These are phyloP conservation scores for Ostrea edulis DNA, from an alignment of 1,140 invertebrate genomes.

Conservation along the genomic window DNA sequence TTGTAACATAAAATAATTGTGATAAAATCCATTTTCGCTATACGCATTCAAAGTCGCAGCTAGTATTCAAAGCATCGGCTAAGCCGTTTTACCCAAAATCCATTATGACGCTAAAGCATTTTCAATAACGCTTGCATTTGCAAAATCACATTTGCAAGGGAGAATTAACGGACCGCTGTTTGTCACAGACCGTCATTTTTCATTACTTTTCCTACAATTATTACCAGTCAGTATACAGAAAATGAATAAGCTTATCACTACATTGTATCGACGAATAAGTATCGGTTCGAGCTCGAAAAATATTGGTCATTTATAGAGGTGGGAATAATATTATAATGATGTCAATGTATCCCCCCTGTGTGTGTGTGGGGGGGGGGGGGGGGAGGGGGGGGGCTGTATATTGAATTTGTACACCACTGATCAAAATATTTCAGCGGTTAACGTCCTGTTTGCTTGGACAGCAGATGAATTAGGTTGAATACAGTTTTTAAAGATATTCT, in stretches of 20 bases:
- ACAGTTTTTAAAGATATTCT: no score
- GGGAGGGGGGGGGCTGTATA: no score
- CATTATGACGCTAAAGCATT: slow-evolving; percentile 23
- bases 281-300: background rate
- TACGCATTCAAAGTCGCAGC: background rate
- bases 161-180: background rate
- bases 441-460: no score
- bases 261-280: background rate
- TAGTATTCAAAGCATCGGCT: background rate
- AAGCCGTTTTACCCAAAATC: background rate
- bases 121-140: slow-evolving; percentile 30
- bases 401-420: no score
- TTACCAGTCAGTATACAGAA: slow-evolving; percentile 13
- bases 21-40: slow-evolving; percentile 6
- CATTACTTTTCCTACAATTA: slow-evolving; percentile 33
- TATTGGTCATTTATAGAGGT: background rate
- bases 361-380: no score
- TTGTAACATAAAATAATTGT: slow-evolving; percentile 23
- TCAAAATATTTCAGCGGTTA: no score
- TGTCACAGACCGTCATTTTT: slow-evolving; percentile 27
- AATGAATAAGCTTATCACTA: slow-evolving; percentile 28
- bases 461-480: no score
- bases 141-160: slow-evolving; percentile 23
- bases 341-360: no score
- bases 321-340: background rate